Conservation (phyloP, 2,797 vertebrate genomes). For the Brotogeris chrysoptera region DNA sequence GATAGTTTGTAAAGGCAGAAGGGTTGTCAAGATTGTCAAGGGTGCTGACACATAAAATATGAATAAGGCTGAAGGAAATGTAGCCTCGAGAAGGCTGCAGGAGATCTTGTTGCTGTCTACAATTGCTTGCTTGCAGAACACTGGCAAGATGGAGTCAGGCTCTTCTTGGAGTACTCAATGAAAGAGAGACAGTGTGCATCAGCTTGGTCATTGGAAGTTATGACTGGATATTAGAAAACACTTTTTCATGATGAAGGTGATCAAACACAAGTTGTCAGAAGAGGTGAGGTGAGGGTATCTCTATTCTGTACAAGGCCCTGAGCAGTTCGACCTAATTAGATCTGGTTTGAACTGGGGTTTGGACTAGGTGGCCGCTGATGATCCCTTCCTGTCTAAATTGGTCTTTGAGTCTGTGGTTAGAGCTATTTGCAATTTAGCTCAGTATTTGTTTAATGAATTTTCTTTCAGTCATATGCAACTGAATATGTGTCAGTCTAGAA, state of each 20-base stretch:
- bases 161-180: background rate
- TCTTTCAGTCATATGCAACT: background rate
- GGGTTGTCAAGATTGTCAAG: background rate
- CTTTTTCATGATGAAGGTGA: background rate
- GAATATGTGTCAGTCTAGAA: background rate
- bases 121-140: background rate
- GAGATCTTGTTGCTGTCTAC: background rate
- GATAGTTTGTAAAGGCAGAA: background rate
- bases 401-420: background rate
- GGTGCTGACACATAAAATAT: background rate
- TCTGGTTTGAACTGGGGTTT: background rate
- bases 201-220: background rate
- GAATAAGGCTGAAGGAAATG: background rate
- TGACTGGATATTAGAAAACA: background rate
- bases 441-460: background rate
- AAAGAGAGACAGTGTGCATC: background rate
- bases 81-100: background rate
- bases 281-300: background rate
- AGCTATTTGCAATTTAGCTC: background rate
- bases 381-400: background rate
- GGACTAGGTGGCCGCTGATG: background rate
- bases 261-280: background rate
- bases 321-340: background rate
- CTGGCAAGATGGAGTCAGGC: background rate
- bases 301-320: background rate